Base-by-base conservation (phyloP, 2,113 vertebrate species). In the Cacatua alba region DNA sequence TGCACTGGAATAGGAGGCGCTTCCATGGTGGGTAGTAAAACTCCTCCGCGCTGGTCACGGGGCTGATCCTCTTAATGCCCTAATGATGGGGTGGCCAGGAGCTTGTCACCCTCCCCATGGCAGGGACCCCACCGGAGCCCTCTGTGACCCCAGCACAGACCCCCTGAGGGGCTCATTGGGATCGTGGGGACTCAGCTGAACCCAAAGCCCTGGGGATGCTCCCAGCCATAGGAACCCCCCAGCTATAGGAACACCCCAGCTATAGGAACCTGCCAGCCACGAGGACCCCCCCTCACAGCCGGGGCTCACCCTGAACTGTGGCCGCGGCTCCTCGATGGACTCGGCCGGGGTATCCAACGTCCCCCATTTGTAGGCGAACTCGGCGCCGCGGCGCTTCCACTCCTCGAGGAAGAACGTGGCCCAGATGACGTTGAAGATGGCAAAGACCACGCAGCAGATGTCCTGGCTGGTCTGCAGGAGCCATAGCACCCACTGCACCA, bases 331-430 rank as follows among this genome's bases (percentile, higher is more conserved):
- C 97, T 99, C 99, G 35, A 99, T 97, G 41, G 98, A 98, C 84
- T 99, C 99, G 0, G 98, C 92, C 0, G 99, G 99, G 0, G 98
- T 98, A 95, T 99, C 99, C 95, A 99, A 96, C 0, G 99, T 99
- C 16, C 99, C 99, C 99, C 99, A 99, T 83, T 99, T 99, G 97
- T 99, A 99, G 62, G 99, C 99, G 6, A 99, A 98, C 98, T 99
- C 99, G 0, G 99, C 99, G 7, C 99, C 99, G 21, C 99, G 98
- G 83, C 99, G 99, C 88, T 99, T 99, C 99, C 99, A 99, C 76
- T 99, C 98, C 97, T 99, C 99, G 82, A 99, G 97, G 95, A 99
- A 99, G 55, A 99, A 97, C 2, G 99, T 99, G 92, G 99, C 98
- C 99, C 99, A 99, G 93, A 99, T 97, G 74, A 99, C 99, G 6